phyloP scores from a whole-genome alignment of 1,140 invertebrate genomes.

The Agrilus planipennis region DNA sequence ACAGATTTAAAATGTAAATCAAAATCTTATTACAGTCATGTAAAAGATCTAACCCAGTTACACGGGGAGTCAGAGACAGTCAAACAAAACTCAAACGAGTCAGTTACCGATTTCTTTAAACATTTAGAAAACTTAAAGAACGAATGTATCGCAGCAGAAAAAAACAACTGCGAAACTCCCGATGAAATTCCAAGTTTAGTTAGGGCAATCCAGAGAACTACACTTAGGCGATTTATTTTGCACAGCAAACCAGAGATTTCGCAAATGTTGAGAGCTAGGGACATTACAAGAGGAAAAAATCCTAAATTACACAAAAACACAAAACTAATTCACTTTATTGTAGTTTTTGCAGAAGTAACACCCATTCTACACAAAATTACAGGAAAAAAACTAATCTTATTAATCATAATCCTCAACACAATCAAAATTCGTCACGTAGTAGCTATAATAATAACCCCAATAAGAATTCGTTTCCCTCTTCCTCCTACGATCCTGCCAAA shows the following conservation, averaged over 20 bases:
- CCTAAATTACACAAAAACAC: constrained; percentile 2
- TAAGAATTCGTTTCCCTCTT: too few relatives aligned
- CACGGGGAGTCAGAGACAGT: not conserved
- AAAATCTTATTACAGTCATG: too few relatives aligned
- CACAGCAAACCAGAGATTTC: not conserved
- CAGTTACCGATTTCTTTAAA: not conserved
- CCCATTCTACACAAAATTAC: not conserved
- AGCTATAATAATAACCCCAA: too few relatives aligned
- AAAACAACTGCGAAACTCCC: not conserved
- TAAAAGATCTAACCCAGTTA: not conserved
- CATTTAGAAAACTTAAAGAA: not conserved
- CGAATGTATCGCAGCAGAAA: not conserved
- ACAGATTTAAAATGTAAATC: not conserved
- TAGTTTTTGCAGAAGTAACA: not conserved
- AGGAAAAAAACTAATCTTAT: constrained; percentile 1
- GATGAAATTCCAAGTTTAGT: not conserved
- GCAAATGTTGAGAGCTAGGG: not conserved
- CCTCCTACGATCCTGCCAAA: too few relatives aligned
- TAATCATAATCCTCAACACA: too few relatives aligned
- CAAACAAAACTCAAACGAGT: not conserved
- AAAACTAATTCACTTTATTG: not conserved
- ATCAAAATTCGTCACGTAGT: too few relatives aligned
- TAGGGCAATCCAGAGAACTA: not conserved
- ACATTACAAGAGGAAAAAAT: constrained; percentile 2
- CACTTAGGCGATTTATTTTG: not conserved